A percentile compares a stretch with the other conserved stretches of the same genome.
Conservation (phyloP, 2,888 invertebrate species). For the Lacanobia wlatinum region DNA sequence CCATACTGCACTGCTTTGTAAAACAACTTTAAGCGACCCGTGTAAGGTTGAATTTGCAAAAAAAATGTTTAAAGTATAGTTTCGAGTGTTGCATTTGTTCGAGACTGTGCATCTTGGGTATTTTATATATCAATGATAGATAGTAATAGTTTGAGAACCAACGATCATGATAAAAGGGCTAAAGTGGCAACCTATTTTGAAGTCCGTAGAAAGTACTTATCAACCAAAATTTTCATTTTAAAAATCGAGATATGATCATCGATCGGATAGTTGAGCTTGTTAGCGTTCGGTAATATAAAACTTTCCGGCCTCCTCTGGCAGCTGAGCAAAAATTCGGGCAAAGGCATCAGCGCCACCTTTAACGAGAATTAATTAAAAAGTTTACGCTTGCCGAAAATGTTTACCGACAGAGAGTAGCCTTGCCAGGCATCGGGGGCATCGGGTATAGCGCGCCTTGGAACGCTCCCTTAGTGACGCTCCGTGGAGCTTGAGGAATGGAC, state of each 20-base stretch:
- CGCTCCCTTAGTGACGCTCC: constrained; percentile 74
- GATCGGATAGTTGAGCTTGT: constrained; percentile 44
- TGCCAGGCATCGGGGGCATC: constrained; percentile 36
- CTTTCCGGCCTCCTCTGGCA: constrained; percentile 19
- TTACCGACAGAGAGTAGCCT: constrained; percentile 53
- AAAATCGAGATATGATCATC: constrained; percentile 6
- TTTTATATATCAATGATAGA: too few species aligned
- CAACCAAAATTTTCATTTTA: background rate
- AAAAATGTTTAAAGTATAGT: too few species aligned
- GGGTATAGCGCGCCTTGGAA: constrained; percentile 56
- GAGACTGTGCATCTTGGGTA: too few species aligned
- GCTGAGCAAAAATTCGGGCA: constrained; percentile 30
- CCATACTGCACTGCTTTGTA: too few species aligned
- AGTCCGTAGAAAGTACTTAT: background rate
- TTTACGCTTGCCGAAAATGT: constrained; percentile 62
- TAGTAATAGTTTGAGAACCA: background rate
- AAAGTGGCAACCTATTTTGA: background rate
- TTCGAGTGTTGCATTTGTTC: too few species aligned
- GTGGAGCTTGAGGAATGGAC: constrained; percentile 76
- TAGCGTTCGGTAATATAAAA: constrained; percentile 34
- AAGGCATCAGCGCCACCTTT: constrained; percentile 42
- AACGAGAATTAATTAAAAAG: constrained; percentile 68
- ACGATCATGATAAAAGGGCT: background rate
- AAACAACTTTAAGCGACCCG: too few species aligned
- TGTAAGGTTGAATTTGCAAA: too few species aligned